These are phyloP conservation scores for Anthonomus grandis DNA, from an alignment of 1,140 invertebrate species.

Conservation along the genomic window DNA sequence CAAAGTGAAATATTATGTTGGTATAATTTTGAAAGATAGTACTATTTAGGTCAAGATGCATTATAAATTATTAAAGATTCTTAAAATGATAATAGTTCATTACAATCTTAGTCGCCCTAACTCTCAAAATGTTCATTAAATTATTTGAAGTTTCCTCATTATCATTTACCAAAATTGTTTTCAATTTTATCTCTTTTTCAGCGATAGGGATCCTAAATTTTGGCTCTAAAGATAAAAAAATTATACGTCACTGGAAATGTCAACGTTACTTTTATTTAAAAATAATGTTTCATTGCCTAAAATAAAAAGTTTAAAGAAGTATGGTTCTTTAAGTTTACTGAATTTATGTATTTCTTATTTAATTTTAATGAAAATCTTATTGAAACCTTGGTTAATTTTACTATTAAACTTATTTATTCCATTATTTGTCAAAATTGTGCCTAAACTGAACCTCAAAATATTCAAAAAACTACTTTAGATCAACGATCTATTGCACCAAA, in stretches of 20 bases:
- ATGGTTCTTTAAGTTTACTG: background rate
- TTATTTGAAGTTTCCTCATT: background rate
- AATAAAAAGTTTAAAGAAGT: background rate
- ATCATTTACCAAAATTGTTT: background rate
- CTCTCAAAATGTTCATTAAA: background rate
- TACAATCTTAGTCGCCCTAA: background rate
- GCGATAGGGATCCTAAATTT: background rate
- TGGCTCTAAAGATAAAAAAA: no score
- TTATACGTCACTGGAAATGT: background rate
- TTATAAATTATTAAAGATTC: background rate
- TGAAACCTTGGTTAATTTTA: background rate
- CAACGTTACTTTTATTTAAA: background rate
- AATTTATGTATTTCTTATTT: background rate
- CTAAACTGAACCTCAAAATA: no score
- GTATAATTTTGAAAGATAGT: background rate
- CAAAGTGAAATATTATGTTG: background rate
- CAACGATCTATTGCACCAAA: no score
- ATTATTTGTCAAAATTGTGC: background rate
- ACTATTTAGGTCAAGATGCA: no score
- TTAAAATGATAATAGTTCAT: background rate
- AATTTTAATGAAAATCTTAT: background rate
- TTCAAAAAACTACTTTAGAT: no score
- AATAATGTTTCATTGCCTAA: background rate
- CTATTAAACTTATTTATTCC: background rate
- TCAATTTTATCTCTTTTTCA: background rate